A percentile compares a stretch with the other conserved stretches of the same genome.
These are phyloP conservation scores for Apostichopus parvimensis DNA, from an alignment of 35 echinoderm and acorn worm species.

Conservation along the genomic window DNA sequence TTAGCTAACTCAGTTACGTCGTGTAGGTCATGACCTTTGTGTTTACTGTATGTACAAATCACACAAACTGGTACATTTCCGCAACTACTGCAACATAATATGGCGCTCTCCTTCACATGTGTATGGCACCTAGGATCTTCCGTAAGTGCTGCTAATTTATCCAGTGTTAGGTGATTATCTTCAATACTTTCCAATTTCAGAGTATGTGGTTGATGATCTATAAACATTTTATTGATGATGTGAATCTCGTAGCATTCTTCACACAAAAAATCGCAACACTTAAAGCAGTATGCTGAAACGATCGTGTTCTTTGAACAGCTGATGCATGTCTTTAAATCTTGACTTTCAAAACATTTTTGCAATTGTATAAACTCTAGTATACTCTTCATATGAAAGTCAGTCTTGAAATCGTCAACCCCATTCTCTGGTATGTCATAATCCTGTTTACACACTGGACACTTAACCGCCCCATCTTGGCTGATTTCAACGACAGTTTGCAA, in stretches of 20 bases:
- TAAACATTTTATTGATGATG: not conserved
- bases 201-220: not conserved
- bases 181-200: conserved; percentile 5
- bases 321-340: not conserved
- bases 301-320: not conserved
- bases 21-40: not conserved
- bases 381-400: conserved; percentile 40
- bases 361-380: not conserved
- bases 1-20: conserved; percentile 1
- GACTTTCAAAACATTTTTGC: not conserved
- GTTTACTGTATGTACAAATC: not conserved
- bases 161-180: not conserved
- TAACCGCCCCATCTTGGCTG: not conserved
- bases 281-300: conserved; percentile 19
- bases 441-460: conserved; percentile 2
- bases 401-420: conserved; percentile 26
- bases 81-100: conserved; percentile 8
- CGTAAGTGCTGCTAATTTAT: conserved; percentile 6
- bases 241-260: not conserved
- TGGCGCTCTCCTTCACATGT: not conserved
- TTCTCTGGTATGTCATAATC: not conserved
- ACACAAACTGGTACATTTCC: not conserved
- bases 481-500: not conserved
- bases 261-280: conserved; percentile 9
- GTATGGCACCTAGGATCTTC: not conserved